Conservation (phyloP, 2,797 vertebrate genomes). For the Loris lydekkerianus region DNA sequence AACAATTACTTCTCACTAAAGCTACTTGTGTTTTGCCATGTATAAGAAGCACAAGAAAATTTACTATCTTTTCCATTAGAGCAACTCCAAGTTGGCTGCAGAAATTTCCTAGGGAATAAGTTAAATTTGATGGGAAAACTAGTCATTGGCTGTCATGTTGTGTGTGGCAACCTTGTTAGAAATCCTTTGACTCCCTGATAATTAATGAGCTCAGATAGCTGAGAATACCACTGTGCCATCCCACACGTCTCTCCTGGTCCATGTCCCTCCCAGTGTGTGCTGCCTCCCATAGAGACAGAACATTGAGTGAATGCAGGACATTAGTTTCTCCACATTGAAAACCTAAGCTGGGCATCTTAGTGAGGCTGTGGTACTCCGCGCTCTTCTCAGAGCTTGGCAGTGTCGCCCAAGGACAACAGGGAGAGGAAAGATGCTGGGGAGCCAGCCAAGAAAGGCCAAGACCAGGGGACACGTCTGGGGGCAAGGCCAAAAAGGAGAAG, state of each 20-base stretch:
- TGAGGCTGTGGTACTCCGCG: too few species aligned
- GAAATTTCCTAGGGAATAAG: conserved; percentile 79
- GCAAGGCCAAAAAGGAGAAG: too few species aligned
- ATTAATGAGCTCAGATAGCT: conserved; percentile 86
- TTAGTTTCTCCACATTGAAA: conserved; percentile 75
- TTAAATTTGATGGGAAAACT: conserved; percentile 74
- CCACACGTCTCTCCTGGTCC: conserved; percentile 84
- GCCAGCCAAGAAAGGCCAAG: too few species aligned
- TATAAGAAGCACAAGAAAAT: conserved; percentile 64
- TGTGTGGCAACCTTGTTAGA: conserved; percentile 85
- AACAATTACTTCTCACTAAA: conserved; percentile 73
- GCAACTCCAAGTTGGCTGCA: conserved; percentile 67
- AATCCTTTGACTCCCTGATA: conserved; percentile 87
- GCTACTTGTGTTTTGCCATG: conserved; percentile 49
- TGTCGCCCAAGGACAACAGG: too few species aligned
- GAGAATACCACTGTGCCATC: conserved; percentile 81
- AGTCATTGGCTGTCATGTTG: conserved; percentile 78
- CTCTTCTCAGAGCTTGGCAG: too few species aligned
- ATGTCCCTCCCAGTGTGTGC: conserved; percentile 84
- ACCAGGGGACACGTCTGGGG: too few species aligned
- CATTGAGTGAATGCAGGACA: conserved; percentile 82
- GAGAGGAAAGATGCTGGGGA: too few species aligned
- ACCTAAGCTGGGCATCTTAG: not conserved
- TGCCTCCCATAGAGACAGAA: conserved; percentile 86
- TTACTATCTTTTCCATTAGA: conserved; percentile 39